phyloP scores from a whole-genome alignment of 1,140 invertebrate genomes.

The Lamellibrachia luymesi region DNA sequence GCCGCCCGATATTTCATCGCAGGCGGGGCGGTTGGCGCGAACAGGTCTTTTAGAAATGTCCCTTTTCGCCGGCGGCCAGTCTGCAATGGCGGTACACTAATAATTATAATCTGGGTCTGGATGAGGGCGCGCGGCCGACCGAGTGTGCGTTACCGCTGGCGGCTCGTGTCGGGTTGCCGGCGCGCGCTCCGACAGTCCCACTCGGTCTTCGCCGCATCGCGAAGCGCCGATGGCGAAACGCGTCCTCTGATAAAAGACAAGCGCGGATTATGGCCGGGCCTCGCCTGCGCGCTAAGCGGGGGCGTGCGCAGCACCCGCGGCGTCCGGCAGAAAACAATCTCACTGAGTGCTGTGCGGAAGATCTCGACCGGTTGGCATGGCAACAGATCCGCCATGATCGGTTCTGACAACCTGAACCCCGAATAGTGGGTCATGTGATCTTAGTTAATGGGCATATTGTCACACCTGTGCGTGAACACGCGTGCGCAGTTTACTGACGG shows the following conservation, averaged over 20 bases:
- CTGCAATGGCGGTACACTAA: background rate
- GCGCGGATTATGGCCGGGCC: background rate
- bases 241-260: constrained; percentile 4
- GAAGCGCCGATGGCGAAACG: background rate
- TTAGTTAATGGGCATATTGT: background rate
- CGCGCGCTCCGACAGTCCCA: background rate
- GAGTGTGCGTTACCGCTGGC: background rate
- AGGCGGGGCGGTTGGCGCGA: background rate
- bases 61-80: background rate
- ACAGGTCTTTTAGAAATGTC: background rate
- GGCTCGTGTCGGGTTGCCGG: background rate
- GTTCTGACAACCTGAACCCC: background rate
- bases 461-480: background rate
- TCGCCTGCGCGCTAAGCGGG: no score
- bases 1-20: background rate
- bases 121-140: background rate
- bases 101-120: background rate
- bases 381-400: background rate
- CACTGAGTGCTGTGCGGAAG: background rate
- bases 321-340: background rate
- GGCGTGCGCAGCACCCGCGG: background rate
- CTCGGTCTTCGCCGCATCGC: background rate
- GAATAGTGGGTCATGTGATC: background rate
- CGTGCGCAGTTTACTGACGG: background rate
- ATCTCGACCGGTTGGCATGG: background rate